These are phyloP conservation scores for Chionomys nivalis DNA, from an alignment of 2,113 vertebrate species.

Conservation along the genomic window DNA sequence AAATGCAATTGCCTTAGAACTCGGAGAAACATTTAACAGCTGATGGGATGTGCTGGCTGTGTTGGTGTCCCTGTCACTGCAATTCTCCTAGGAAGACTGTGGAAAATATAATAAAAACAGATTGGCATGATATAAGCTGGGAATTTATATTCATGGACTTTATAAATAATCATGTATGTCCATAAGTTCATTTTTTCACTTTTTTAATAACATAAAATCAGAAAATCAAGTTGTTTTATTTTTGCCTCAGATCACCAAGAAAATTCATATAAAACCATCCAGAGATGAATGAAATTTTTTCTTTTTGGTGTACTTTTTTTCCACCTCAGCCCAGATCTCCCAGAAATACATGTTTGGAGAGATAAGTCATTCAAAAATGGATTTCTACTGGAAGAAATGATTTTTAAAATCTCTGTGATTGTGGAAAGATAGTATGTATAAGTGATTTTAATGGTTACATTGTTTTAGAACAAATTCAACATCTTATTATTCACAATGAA, in stretches of 20 bases:
- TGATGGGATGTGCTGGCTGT: constrained; percentile 64
- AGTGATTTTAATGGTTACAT: not conserved
- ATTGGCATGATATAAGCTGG: not conserved
- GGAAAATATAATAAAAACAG: not conserved
- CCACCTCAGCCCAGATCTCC: not conserved
- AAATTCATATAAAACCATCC: not conserved
- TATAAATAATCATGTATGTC: not conserved
- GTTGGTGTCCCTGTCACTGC: constrained; percentile 32
- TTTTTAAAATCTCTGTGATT: constrained; percentile 44
- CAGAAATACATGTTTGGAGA: rapidly evolving
- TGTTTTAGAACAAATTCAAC: not conserved
- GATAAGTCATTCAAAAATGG: not conserved
- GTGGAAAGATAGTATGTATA: not conserved
- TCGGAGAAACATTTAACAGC: constrained; percentile 24
- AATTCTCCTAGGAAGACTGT: constrained; percentile 42
- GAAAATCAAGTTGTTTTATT: not conserved
- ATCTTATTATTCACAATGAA: not conserved
- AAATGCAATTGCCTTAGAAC: not conserved
- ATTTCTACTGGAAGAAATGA: constrained; percentile 24
- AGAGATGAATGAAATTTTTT: not conserved
- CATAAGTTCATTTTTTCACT: not conserved
- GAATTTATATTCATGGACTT: not conserved
- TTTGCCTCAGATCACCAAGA: not conserved
- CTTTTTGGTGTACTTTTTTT: not conserved
- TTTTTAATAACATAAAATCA: constrained; percentile 2